Conservation (phyloP, 1,140 invertebrate genomes). For the Meloidogyne chitwoodi region DNA sequence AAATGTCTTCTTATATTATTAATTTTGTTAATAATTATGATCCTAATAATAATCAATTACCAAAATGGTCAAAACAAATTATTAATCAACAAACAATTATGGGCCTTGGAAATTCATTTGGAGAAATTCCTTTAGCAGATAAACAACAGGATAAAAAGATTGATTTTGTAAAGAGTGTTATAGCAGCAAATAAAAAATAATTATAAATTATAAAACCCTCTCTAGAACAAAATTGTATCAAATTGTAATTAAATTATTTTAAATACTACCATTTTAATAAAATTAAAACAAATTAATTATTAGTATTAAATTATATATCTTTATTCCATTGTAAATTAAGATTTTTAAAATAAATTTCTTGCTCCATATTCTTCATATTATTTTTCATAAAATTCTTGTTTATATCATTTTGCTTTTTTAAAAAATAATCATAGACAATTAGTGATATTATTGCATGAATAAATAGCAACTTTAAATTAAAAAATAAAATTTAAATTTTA, state of each 20-base stretch:
- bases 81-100: background rate
- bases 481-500: background rate
- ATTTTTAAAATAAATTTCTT: too few species aligned
- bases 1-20: background rate
- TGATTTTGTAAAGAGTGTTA: background rate
- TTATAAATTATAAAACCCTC: too few species aligned
- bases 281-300: too few species aligned
- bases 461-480: constrained; percentile 2
- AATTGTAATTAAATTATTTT: background rate
- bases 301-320: too few species aligned
- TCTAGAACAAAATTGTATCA: too few species aligned
- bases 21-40: background rate
- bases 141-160: background rate
- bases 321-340: too few species aligned
- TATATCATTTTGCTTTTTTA: background rate
- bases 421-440: constrained; percentile 13
- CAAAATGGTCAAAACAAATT: background rate
- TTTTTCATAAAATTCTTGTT: background rate
- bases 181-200: too few species aligned
- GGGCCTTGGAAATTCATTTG: background rate
- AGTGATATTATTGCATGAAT: constrained; percentile 9
- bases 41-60: background rate
- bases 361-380: background rate
- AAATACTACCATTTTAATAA: background rate
- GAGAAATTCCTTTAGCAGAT: background rate